phyloP scores from a whole-genome alignment of 2,888 invertebrate species.

The Drepana falcataria region DNA sequence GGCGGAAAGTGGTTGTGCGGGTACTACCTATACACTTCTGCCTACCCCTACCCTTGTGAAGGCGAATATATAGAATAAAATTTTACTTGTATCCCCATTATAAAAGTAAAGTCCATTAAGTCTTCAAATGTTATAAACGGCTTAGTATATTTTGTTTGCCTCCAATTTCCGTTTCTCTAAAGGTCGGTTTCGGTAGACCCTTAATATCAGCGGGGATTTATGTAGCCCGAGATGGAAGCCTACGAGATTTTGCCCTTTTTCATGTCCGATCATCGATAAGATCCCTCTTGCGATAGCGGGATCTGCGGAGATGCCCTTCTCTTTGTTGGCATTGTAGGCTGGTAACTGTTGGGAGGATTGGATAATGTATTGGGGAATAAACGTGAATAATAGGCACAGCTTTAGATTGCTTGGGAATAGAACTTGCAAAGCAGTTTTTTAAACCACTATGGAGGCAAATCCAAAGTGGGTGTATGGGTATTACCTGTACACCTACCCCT shows the following conservation, averaged over 20 bases:
- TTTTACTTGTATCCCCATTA: too few relatives aligned
- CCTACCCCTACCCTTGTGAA: too few relatives aligned
- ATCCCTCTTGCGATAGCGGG: conserved; percentile 20
- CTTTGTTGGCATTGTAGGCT: conserved; percentile 1
- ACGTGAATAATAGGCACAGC: background rate
- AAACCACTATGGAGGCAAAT: too few relatives aligned
- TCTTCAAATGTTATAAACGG: background rate
- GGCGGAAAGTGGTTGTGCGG: too few relatives aligned
- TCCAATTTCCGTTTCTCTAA: background rate
- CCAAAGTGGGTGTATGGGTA: too few relatives aligned
- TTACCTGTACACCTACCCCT: too few relatives aligned
- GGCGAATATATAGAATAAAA: too few relatives aligned
- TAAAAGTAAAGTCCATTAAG: too few relatives aligned
- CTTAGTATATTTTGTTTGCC: background rate
- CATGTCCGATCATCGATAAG: conserved; percentile 22
- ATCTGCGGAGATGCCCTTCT: conserved; percentile 8
- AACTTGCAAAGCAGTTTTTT: too few relatives aligned
- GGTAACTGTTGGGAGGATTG: background rate
- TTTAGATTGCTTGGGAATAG: too few relatives aligned
- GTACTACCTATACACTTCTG: too few relatives aligned
- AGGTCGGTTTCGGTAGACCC: background rate
- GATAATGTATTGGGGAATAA: background rate
- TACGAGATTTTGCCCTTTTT: conserved; percentile 18
- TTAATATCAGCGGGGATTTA: background rate
- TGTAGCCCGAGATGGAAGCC: conserved; percentile 10